Percentiles rank a stretch among this genome's conserved stretches.
phyloP scores from a whole-genome alignment of 2,888 invertebrate genomes.

The Brenthis daphne region DNA sequence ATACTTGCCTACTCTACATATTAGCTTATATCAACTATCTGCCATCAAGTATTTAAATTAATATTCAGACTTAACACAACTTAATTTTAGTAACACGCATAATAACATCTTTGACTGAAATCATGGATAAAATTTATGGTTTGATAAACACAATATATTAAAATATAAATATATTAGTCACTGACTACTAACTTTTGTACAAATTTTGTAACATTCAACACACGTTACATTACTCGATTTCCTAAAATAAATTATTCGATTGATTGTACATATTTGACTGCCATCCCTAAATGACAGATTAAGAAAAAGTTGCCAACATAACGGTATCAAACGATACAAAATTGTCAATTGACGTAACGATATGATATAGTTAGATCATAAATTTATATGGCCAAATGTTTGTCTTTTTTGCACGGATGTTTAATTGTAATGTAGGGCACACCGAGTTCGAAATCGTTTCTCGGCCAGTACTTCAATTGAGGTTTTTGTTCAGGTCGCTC shows the following conservation, averaged over 20 bases:
- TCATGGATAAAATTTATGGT: no score
- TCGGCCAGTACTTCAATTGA: slow-evolving; percentile 88
- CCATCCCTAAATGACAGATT: neutral
- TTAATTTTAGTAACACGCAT: no score
- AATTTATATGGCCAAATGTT: slow-evolving; percentile 72
- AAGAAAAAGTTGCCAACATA: neutral
- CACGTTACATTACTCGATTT: neutral
- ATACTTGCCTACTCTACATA: no score
- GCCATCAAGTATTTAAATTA: no score
- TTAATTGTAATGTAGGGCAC: slow-evolving; percentile 88
- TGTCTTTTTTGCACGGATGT: slow-evolving; percentile 78
- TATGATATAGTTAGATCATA: neutral
- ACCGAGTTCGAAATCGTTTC: slow-evolving; percentile 89
- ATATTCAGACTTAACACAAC: no score
- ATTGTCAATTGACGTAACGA: neutral
- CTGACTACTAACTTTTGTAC: slow-evolving; percentile 3
- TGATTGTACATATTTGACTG: neutral
- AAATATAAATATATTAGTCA: neutral
- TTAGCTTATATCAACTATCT: no score
- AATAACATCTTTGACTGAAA: no score
- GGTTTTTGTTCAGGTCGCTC: slow-evolving; percentile 88
- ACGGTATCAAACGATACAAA: slow-evolving; percentile 6
- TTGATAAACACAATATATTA: neutral
- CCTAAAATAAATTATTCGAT: neutral
- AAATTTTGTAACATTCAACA: neutral